phyloP scores from a whole-genome alignment of 2,113 vertebrate species.

The Heterotis niloticus region DNA sequence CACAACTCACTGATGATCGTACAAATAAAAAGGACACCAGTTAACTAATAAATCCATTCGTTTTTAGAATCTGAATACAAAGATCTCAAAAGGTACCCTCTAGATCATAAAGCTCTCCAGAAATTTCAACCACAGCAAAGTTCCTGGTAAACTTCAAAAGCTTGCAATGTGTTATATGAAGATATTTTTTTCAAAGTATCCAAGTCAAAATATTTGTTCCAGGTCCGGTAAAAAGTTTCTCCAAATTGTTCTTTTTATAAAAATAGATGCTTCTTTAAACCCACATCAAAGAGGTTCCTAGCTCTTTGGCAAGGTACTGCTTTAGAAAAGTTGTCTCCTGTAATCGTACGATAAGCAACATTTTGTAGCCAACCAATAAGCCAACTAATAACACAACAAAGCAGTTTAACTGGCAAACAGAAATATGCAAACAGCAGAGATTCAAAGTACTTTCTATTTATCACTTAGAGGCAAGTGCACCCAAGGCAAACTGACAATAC shows the following conservation, averaged over 20 bases:
- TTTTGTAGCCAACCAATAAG: slow-evolving; percentile 82
- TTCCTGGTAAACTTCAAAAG: slow-evolving; percentile 98
- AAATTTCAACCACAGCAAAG: slow-evolving; percentile 84
- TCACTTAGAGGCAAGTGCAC: slow-evolving; percentile 68
- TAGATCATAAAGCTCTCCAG: slow-evolving; percentile 86
- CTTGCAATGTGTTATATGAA: slow-evolving; percentile 98
- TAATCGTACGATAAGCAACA: slow-evolving; percentile 93
- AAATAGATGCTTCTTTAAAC: slow-evolving; percentile 99
- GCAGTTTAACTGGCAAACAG: slow-evolving; percentile 68
- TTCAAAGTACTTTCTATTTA: slow-evolving; percentile 62
- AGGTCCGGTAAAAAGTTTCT: slow-evolving; percentile 99
- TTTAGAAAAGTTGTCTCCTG: slow-evolving; percentile 88
- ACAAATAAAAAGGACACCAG: slow-evolving; percentile 85
- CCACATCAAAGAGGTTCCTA: slow-evolving; percentile 99
- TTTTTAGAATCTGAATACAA: slow-evolving; percentile 81
- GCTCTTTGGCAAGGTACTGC: slow-evolving; percentile 99
- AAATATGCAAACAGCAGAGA: slow-evolving; percentile 68
- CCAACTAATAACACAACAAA: slow-evolving; percentile 83
- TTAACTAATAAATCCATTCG: slow-evolving; percentile 51
- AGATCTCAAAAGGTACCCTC: slow-evolving; percentile 86
- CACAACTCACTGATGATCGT: slow-evolving; percentile 78
- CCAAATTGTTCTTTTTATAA: slow-evolving; percentile 96
- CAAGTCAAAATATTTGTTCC: slow-evolving; percentile 99
- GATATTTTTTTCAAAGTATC: slow-evolving; percentile 97
- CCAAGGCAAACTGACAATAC: slow-evolving; percentile 65